Evolutionary conservation across 2,113 vertebrate species (phyloP).

Genomic region (Ascaphus truei): DNA sequence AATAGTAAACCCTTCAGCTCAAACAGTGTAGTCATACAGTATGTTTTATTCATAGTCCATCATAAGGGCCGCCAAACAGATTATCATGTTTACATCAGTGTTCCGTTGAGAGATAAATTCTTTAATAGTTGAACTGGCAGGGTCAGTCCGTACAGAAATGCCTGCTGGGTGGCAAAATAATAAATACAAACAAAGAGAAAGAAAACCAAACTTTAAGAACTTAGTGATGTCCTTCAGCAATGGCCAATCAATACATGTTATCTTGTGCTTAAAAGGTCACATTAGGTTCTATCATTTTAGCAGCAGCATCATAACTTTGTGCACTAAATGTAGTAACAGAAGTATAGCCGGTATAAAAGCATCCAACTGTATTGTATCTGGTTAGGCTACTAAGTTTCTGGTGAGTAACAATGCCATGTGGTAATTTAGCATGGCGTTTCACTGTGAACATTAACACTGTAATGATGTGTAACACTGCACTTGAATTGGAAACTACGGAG

Average conservation of each 20-base stretch:
- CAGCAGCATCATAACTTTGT: background rate
- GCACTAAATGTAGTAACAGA: constrained; percentile 38
- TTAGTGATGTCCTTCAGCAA: constrained; percentile 63
- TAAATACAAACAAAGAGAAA: constrained; percentile 52
- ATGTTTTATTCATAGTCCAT: constrained; percentile 84
- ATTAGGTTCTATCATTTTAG: constrained; percentile 56
- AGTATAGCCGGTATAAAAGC: background rate
- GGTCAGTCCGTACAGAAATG: constrained; percentile 58
- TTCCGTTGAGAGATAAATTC: constrained; percentile 81
- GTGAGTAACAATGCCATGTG: constrained; percentile 40
- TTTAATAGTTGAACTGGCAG: constrained; percentile 77
- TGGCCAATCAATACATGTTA: constrained; percentile 69
- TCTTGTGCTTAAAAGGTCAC: constrained; percentile 60
- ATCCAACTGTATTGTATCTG: constrained; percentile 30
- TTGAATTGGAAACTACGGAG: background rate
- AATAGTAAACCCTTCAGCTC: constrained; percentile 72
- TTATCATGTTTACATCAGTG: constrained; percentile 82
- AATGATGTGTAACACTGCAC: constrained; percentile 26
- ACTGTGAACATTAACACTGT: constrained; percentile 17
- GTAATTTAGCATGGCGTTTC: constrained; percentile 25
- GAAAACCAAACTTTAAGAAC: constrained; percentile 42
- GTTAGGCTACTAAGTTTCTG: constrained; percentile 45
- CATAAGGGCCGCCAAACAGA: constrained; percentile 77
- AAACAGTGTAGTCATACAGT: constrained; percentile 66
- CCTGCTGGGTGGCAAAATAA: constrained; percentile 54